phyloP scores from a whole-genome alignment of 2,113 vertebrate genomes.

The Aegypius monachus region DNA sequence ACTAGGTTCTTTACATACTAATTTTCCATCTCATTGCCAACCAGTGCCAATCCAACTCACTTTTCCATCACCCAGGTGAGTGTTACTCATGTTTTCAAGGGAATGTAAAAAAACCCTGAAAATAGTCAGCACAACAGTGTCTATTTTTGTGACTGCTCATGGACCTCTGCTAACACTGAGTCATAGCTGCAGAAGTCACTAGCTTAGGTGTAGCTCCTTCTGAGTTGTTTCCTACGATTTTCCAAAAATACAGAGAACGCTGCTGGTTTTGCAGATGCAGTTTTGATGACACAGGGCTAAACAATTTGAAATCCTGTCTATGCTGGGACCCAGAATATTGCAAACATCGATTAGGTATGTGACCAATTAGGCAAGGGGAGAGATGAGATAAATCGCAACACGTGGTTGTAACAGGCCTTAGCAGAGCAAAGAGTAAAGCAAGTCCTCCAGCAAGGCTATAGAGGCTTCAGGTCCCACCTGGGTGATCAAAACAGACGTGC shows the following conservation, averaged over 20 bases:
- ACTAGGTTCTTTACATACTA: conserved; percentile 55
- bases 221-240: not conserved
- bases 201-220: not conserved
- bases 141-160: not conserved
- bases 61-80: conserved; percentile 55
- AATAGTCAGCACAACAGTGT: not conserved
- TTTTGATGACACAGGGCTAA: conserved; percentile 38
- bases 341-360: not conserved
- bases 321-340: conserved; percentile 5
- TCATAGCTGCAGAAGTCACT: not conserved
- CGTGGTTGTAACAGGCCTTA: conserved; percentile 50
- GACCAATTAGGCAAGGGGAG: conserved; percentile 41
- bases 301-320: conserved; percentile 21
- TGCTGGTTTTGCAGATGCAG: not conserved
- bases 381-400: conserved; percentile 53
- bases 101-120: not conserved
- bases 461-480: conserved; percentile 17
- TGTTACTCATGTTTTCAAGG: conserved; percentile 54
- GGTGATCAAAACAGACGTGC: conserved; percentile 34
- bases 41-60: not conserved
- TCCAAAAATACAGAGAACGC: not conserved
- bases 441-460: not conserved
- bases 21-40: conserved; percentile 51
- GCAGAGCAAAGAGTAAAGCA: conserved; percentile 14
- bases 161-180: not conserved